A percentile compares a stretch with the other conserved stretches of the same genome.
These are phyloP conservation scores for Chaetorhynchus papuensis DNA, from an alignment of 2,113 vertebrate species.

Conservation along the genomic window DNA sequence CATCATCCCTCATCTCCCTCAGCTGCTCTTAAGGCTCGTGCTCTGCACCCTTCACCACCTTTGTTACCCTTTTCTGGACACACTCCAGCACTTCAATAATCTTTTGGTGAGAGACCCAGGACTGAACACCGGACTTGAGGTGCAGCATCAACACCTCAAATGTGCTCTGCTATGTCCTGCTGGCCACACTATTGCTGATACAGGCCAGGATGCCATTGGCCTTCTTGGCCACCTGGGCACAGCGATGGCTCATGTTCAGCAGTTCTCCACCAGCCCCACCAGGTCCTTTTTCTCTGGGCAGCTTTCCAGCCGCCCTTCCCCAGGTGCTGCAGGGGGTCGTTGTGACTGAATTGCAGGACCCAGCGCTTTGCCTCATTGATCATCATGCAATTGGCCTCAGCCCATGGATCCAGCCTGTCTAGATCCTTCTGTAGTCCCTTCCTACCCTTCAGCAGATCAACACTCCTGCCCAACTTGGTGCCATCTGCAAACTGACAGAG, in stretches of 20 bases:
- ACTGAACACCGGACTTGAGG: not conserved
- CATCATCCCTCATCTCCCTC: not conserved
- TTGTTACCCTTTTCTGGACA: not conserved
- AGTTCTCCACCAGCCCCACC: not conserved
- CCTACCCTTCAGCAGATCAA: too few relatives aligned
- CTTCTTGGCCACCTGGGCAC: not conserved
- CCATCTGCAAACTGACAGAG: not conserved
- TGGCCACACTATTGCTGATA: not conserved
- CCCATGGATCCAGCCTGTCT: not conserved
- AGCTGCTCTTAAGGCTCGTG: not conserved
- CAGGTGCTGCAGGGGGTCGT: not conserved
- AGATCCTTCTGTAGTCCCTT: not conserved
- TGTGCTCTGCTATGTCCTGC: not conserved
- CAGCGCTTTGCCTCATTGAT: not conserved
- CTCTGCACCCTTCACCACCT: not conserved
- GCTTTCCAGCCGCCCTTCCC: not conserved
- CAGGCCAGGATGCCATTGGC: not conserved
- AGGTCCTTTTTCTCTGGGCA: not conserved
- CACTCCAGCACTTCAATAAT: not conserved
- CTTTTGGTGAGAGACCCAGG: not conserved
- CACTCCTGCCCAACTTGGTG: not conserved
- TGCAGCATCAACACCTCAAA: not conserved
- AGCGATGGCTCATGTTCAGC: not conserved
- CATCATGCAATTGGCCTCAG: not conserved
- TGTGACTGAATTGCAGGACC: not conserved